Conservation (phyloP, 2,113 vertebrate genomes). For the Cynocephalus volans region DNA sequence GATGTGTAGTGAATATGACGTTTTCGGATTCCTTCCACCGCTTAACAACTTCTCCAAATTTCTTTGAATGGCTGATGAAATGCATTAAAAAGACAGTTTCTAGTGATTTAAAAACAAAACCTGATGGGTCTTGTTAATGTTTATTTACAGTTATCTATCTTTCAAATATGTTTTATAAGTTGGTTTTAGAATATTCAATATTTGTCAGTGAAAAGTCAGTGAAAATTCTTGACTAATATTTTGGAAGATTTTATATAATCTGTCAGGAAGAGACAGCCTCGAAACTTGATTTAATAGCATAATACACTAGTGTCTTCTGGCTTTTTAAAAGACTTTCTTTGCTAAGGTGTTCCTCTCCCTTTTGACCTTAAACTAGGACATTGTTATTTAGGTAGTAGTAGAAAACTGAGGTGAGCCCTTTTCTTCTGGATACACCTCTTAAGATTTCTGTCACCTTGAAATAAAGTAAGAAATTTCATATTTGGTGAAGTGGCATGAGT, state of each 20-base stretch:
- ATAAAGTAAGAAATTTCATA: slow-evolving; percentile 60
- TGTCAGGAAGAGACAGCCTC: neutral
- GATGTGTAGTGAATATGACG: neutral
- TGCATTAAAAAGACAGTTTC: neutral
- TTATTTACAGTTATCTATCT: slow-evolving; percentile 38
- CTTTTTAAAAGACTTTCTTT: slow-evolving; percentile 48
- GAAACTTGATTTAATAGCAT: slow-evolving; percentile 23
- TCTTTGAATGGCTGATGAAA: slow-evolving; percentile 18
- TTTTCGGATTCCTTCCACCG: neutral
- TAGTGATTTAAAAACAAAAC: slow-evolving; percentile 28
- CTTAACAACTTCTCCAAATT: no score
- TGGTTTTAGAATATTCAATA: slow-evolving; percentile 20
- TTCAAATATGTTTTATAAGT: slow-evolving; percentile 54
- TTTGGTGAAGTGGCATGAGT: slow-evolving; percentile 67
- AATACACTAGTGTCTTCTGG: neutral
- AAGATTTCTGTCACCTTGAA: slow-evolving; percentile 55
- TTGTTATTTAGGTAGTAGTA: slow-evolving; percentile 39
- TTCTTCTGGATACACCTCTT: slow-evolving; percentile 45
- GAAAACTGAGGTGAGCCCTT: slow-evolving; percentile 33
- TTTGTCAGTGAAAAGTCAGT: neutral
- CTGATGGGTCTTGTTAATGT: slow-evolving; percentile 40
- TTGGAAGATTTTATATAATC: slow-evolving; percentile 38
- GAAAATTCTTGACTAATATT: slow-evolving; percentile 51
- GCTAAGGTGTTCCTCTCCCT: slow-evolving; percentile 27
- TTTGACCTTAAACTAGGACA: slow-evolving; percentile 32